phyloP scores from a whole-genome alignment of 2,888 invertebrate species.

The Exocentrus adspersus region DNA sequence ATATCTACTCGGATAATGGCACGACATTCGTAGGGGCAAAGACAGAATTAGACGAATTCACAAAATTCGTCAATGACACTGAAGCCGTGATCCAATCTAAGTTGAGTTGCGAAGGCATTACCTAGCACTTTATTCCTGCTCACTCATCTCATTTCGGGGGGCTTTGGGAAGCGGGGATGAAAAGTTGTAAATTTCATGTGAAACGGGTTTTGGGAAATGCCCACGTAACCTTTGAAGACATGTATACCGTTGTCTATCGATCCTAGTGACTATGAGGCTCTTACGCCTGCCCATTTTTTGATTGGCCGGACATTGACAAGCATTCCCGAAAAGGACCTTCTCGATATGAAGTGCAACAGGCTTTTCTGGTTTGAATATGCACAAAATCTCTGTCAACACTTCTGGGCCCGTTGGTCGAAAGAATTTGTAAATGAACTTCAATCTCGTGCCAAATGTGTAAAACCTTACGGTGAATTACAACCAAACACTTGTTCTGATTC shows the following conservation, averaged over 20 bases:
- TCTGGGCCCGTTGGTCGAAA: background rate
- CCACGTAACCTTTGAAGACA: background rate
- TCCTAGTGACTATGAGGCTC: background rate
- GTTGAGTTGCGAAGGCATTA: background rate
- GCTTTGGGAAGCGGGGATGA: conserved; percentile 3
- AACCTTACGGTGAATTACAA: too few species aligned
- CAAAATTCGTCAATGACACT: background rate
- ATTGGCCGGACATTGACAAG: background rate
- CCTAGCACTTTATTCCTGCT: background rate
- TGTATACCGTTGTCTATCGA: conserved; percentile 3
- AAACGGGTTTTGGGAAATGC: conserved; percentile 1
- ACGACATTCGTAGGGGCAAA: background rate
- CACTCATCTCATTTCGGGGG: background rate
- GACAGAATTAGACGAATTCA: background rate
- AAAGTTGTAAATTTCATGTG: background rate
- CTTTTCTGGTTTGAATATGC: background rate
- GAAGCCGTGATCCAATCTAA: too few species aligned
- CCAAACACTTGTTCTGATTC: too few species aligned
- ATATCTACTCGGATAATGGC: background rate
- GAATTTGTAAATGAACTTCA: background rate
- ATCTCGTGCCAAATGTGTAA: background rate
- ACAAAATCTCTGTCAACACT: background rate
- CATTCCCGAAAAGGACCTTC: background rate
- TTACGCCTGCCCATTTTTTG: conserved; percentile 13
- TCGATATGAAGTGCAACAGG: background rate